Percentiles rank a stretch among this genome's conserved stretches.
Conservation (phyloP, 1,140 invertebrate species). For the Drosophila ogumai region DNA sequence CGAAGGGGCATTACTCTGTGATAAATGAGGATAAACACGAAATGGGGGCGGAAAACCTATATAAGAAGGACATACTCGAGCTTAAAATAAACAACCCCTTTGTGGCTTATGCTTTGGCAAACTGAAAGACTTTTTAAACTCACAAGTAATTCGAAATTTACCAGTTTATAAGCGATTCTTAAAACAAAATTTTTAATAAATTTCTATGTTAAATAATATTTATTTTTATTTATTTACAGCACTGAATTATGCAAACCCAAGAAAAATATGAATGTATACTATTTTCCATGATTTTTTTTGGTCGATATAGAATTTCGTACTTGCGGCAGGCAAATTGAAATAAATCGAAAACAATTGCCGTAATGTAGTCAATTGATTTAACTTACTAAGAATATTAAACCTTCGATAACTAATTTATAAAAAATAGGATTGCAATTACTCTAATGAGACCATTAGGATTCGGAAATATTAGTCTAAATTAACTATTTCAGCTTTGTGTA, state of each 20-base stretch:
- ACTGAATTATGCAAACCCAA: too few relatives aligned
- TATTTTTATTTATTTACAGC: neutral
- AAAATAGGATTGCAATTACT: constrained; percentile 27
- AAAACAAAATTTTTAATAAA: neutral
- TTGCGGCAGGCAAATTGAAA: neutral
- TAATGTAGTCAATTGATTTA: neutral
- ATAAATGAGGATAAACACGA: constrained; percentile 48
- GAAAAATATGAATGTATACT: too few relatives aligned
- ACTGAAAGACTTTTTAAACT: neutral
- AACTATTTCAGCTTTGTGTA: constrained; percentile 25
- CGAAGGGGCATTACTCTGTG: constrained; percentile 9
- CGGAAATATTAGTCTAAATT: constrained; percentile 43
- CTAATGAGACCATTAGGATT: constrained; percentile 32
- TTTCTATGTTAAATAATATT: neutral
- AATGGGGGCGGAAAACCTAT: constrained; percentile 13
- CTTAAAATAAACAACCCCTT: neutral
- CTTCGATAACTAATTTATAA: neutral
- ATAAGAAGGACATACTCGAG: neutral
- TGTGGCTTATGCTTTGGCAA: neutral
- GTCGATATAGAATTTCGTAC: neutral
- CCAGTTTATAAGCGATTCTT: too few relatives aligned
- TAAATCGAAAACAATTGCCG: neutral
- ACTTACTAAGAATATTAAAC: neutral
- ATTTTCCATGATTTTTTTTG: neutral
- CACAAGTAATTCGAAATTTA: neutral